phyloP scores from a whole-genome alignment of 2,888 invertebrate genomes.

The Cecidostiba fungosa region DNA sequence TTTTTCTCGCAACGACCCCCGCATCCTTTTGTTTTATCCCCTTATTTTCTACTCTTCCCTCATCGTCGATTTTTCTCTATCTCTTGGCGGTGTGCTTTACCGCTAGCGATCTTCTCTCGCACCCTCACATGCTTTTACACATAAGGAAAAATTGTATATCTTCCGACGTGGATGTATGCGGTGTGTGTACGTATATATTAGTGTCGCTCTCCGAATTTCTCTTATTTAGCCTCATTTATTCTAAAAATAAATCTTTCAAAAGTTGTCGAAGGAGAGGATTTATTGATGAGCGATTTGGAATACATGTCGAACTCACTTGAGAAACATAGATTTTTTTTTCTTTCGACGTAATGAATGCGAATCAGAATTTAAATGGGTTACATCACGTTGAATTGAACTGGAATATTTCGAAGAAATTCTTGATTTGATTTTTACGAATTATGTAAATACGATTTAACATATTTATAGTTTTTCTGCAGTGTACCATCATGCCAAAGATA shows the following conservation, averaged over 20 bases:
- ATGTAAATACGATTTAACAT: not conserved
- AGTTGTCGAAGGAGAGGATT: not conserved
- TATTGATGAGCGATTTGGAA: not conserved
- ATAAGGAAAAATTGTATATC: not conserved
- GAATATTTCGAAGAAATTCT: not conserved
- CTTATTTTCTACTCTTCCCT: conserved; percentile 35
- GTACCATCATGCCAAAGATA: no score
- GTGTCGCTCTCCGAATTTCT: not conserved
- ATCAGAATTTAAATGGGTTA: no score
- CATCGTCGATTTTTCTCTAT: conserved; percentile 22
- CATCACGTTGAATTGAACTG: no score
- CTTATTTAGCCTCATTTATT: no score
- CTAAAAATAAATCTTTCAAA: not conserved
- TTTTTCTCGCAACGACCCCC: conserved; percentile 25
- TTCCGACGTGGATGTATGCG: not conserved
- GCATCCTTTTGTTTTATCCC: conserved; percentile 44
- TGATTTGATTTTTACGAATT: not conserved
- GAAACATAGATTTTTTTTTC: not conserved
- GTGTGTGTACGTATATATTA: not conserved
- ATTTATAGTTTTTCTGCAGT: no score
- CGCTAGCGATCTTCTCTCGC: not conserved
- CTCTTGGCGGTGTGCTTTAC: not conserved
- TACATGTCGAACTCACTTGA: not conserved
- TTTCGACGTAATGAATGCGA: no score
- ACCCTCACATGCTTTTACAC: not conserved